phyloP scores from a whole-genome alignment of 2,888 invertebrate genomes.

The Malthinus flaveolus region DNA sequence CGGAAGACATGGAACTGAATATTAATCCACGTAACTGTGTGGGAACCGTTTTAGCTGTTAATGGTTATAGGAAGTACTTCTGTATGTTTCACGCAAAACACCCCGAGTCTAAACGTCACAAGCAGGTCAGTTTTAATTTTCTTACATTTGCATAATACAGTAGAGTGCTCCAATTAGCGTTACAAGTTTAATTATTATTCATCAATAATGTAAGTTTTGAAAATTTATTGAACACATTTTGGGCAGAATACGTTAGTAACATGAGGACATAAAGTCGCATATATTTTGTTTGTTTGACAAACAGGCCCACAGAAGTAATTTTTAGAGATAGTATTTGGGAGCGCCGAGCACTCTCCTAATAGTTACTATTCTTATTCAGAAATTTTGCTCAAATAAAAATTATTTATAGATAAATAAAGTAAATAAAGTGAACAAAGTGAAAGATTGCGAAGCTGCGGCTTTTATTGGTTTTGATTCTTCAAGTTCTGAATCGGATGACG shows the following conservation, averaged over 20 bases:
- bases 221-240: not conserved
- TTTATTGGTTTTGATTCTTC: slow-evolving; percentile 83
- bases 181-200: too few relatives aligned
- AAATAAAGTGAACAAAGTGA: slow-evolving; percentile 39
- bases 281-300: too few relatives aligned
- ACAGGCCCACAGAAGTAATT: too few relatives aligned
- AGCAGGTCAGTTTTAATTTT: slow-evolving; percentile 54
- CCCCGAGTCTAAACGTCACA: slow-evolving; percentile 68
- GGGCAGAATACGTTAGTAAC: not conserved
- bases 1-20: slow-evolving; percentile 77
- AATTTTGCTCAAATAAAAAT: not conserved
- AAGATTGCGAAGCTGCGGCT: slow-evolving; percentile 79
- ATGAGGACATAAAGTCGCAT: not conserved
- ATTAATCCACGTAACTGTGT: slow-evolving; percentile 97
- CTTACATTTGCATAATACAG: too few relatives aligned
- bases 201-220: too few relatives aligned
- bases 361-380: slow-evolving; percentile 2
- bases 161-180: too few relatives aligned
- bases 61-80: slow-evolving; percentile 96
- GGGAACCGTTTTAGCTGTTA: slow-evolving; percentile 93
- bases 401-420: slow-evolving; percentile 24
- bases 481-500: slow-evolving; percentile 63
- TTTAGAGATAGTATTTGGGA: too few relatives aligned
- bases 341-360: too few relatives aligned
- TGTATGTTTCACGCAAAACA: slow-evolving; percentile 99